Evolutionary conservation across 2,797 vertebrate species (phyloP).

Genomic region (Danio aesculapii): DNA sequence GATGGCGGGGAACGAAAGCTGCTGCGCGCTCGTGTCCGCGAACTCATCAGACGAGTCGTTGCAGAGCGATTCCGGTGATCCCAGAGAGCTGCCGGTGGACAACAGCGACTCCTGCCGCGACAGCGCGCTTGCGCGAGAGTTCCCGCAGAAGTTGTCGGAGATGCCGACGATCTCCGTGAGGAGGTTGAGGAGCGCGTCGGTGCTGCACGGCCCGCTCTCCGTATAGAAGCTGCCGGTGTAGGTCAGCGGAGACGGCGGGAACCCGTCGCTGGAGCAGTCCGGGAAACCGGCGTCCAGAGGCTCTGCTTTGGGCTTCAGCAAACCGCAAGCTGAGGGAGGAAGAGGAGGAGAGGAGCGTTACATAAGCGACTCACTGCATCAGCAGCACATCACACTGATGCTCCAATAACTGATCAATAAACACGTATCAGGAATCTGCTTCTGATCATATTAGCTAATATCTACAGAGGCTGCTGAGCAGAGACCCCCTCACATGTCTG

Average conservation of each 20-base stretch:
- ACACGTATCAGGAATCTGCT: no score
- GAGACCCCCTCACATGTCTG: no score
- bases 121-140: constrained; percentile 28
- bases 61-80: constrained; percentile 70
- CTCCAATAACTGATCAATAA: no score
- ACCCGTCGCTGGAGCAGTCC: constrained; percentile 77
- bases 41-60: constrained; percentile 67
- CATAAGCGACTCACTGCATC: constrained; percentile 52
- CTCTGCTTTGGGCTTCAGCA: constrained; percentile 76
- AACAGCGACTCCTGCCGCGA: constrained; percentile 71
- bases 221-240: constrained; percentile 88
- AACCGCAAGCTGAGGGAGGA: constrained; percentile 62
- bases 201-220: constrained; percentile 81
- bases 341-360: constrained; percentile 56
- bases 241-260: constrained; percentile 79
- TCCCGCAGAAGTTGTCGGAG: constrained; percentile 73
- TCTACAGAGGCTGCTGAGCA: no score
- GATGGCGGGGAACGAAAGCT: constrained; percentile 69
- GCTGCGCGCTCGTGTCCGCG: constrained; percentile 40
- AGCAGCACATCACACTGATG: no score
- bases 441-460: no score
- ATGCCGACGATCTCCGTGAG: constrained; percentile 95
- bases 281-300: constrained; percentile 70
- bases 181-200: constrained; percentile 92
- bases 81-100: constrained; percentile 63